These are phyloP conservation scores for Lonchura striata DNA, from an alignment of 2,113 vertebrate species.

Conservation along the genomic window DNA sequence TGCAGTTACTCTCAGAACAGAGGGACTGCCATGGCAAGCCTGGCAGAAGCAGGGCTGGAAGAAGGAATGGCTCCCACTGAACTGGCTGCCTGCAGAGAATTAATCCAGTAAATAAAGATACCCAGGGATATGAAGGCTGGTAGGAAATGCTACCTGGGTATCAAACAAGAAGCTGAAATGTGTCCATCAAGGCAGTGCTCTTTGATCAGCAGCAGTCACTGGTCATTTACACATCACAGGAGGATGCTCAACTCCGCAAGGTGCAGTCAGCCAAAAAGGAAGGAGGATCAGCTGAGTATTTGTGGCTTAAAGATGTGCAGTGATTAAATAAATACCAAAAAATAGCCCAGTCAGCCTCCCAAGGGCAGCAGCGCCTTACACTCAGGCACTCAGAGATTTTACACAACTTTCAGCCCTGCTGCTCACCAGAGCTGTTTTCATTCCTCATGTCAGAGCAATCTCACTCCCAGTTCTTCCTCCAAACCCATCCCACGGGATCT, in stretches of 20 bases:
- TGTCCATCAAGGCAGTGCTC: not conserved
- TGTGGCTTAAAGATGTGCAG: not conserved
- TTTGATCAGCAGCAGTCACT: constrained; percentile 60
- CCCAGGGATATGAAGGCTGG: not conserved
- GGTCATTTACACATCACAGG: constrained; percentile 58
- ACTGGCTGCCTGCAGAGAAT: not conserved
- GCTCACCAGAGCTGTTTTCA: not conserved
- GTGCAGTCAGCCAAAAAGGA: constrained; percentile 32
- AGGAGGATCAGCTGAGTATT: constrained; percentile 16
- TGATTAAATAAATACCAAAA: not conserved
- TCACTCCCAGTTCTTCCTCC: not conserved
- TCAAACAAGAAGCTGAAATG: constrained; percentile 5
- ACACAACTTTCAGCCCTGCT: not conserved
- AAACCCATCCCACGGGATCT: not conserved
- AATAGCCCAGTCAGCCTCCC: not conserved
- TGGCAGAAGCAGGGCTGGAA: not conserved
- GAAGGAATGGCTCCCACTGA: not conserved
- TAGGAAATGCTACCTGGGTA: not conserved
- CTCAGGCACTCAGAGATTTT: not conserved
- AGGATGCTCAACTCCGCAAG: constrained; percentile 41
- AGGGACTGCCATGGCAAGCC: not conserved
- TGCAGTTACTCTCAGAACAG: not conserved
- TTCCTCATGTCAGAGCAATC: not conserved
- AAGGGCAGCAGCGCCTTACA: not conserved
- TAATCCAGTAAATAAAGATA: not conserved